Base-by-base conservation (phyloP, 1,140 invertebrate species). In the Diplogasteroides magnus region DNA sequence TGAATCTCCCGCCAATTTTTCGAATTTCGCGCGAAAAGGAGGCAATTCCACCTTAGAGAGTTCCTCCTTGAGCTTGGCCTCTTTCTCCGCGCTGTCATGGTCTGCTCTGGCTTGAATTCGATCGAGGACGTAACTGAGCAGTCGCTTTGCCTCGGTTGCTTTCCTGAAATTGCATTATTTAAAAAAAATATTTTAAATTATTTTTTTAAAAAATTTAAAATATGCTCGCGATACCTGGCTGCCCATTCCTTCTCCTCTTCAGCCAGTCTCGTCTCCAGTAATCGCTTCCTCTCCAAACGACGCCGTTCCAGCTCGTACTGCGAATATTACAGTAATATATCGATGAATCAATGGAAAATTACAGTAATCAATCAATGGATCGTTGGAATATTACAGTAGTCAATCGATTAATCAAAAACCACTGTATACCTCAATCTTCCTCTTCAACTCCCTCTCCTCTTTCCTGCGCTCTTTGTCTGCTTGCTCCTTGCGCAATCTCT, bases 371-470 rank as follows among this genome's bases (percentile, higher is more conserved):
- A 56, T 56, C 23, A 14, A 56, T 14, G n/a, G 13, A 56, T 14
- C 13, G 48, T 14, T 31, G 13, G 15, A 63, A 31, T 26, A 3
- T 63, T 63, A 63, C 15, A 3, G 28, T 63, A 6, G 11, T 31
- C 19, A 26, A 11, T 13, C 15, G 25, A 61, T 19, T n/a, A 61
- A 19, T 19, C 57, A 19, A 59, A 66, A 64, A 64, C 58, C 13
- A 65, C 63, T 32, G 2, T 23, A 25, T 6, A 62, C 67, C 63
- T 66, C 64, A 28, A 64, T 55, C 14, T 63, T 27, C 19, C 69
- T 57, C 31, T 71, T 71, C 56, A 56, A 6, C 28, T 71, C 69
- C 31, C 69, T 32, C 25, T 71, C 69, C 14, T 71, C 69, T 61
- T 63, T 25, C 64, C 69, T 59, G 31, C 63, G 0, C 2, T 32